phyloP scores from a whole-genome alignment of 2,888 invertebrate genomes.

The Yponomeuta evonymella region DNA sequence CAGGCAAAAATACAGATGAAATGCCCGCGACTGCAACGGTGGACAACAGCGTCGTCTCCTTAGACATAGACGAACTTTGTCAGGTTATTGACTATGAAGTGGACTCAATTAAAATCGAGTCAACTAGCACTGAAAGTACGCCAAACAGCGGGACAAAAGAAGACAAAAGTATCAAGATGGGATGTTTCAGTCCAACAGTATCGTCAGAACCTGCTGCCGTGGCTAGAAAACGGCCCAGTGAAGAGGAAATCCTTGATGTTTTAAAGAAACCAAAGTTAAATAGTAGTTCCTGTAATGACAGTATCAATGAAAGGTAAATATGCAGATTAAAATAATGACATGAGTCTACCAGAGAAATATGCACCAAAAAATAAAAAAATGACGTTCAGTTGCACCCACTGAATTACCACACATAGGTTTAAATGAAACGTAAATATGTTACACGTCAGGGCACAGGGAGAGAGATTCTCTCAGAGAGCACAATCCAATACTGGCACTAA shows the following conservation, averaged over 20 bases:
- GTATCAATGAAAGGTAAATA: neutral
- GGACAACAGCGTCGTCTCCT: neutral
- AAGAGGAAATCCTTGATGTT: neutral
- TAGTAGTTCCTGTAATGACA: neutral
- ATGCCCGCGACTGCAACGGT: neutral
- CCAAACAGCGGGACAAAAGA: neutral
- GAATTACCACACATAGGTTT: too few relatives aligned
- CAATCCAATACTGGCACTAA: too few relatives aligned
- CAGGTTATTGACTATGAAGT: neutral
- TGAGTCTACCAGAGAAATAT: too few relatives aligned
- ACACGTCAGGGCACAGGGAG: too few relatives aligned
- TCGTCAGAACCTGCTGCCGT: neutral
- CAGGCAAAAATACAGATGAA: neutral
- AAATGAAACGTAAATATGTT: too few relatives aligned
- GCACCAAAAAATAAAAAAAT: too few relatives aligned
- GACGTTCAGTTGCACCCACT: too few relatives aligned
- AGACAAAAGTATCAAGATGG: neutral
- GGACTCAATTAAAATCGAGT: neutral
- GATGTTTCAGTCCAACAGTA: neutral
- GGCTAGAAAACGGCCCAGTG: neutral
- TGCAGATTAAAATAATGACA: too few relatives aligned
- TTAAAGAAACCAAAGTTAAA: neutral
- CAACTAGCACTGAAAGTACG: neutral
- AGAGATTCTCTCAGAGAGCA: too few relatives aligned
- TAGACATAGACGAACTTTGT: constrained; percentile 4